Conservation (phyloP, 2,888 invertebrate species). For the Lycaena phlaeas region DNA sequence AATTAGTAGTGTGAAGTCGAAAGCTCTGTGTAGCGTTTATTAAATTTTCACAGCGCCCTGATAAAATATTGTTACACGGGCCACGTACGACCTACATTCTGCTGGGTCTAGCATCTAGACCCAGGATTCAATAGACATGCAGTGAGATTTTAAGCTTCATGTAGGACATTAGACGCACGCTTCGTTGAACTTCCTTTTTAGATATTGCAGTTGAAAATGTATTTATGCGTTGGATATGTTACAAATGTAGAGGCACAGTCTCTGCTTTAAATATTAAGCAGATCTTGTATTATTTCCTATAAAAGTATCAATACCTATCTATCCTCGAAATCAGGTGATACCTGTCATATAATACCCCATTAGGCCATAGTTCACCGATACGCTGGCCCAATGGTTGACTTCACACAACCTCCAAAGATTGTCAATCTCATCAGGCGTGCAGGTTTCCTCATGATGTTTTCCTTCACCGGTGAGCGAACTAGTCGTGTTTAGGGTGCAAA, state of each 20-base stretch:
- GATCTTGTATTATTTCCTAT: too few relatives aligned
- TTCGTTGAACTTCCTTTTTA: constrained; percentile 1
- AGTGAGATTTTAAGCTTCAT: constrained; percentile 14
- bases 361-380: too few relatives aligned
- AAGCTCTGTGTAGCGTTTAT: constrained; percentile 4
- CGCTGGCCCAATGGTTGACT: too few relatives aligned
- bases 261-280: too few relatives aligned
- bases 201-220: not conserved
- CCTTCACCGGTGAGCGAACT: too few relatives aligned
- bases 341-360: too few relatives aligned
- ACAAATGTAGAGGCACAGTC: not conserved
- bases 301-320: too few relatives aligned
- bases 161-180: constrained; percentile 1
- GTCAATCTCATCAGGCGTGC: too few relatives aligned
- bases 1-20: constrained; percentile 5
- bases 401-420: too few relatives aligned
- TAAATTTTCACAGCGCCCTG: constrained; percentile 15
- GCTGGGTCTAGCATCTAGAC: constrained; percentile 2
- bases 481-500: too few relatives aligned
- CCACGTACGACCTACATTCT: constrained; percentile 24
- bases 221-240: not conserved
- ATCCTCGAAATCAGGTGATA: too few relatives aligned
- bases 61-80: constrained; percentile 19
- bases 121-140: constrained; percentile 1
- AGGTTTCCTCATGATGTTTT: too few relatives aligned